A percentile compares a stretch with the other conserved stretches of the same genome.
phyloP scores from a whole-genome alignment of 2,797 vertebrate species.

The Spheniscus humboldti region DNA sequence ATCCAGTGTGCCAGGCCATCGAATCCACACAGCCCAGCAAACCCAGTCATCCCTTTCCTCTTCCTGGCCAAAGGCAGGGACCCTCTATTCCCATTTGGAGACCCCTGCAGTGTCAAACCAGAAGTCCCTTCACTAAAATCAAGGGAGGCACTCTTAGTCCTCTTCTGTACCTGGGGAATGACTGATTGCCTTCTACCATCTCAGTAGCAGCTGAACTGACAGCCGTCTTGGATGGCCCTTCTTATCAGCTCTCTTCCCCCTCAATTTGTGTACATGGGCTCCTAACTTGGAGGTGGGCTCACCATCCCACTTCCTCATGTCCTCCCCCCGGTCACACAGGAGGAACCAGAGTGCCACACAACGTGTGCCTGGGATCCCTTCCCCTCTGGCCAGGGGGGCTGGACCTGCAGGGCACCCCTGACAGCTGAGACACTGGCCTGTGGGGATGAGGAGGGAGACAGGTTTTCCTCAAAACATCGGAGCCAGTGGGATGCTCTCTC shows the following conservation, averaged over 20 bases:
- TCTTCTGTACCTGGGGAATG: background rate
- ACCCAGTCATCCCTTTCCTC: background rate
- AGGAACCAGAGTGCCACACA: background rate
- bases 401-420: background rate
- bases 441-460: rapidly evolving
- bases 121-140: background rate
- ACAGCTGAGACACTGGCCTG: background rate
- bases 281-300: background rate
- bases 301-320: background rate
- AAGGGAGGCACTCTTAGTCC: background rate
- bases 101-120: background rate
- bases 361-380: background rate
- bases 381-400: background rate
- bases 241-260: background rate
- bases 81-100: background rate
- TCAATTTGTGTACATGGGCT: background rate
- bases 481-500: background rate
- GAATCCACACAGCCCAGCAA: background rate
- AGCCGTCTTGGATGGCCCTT: background rate
- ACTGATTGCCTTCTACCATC: background rate
- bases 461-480: background rate
- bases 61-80: background rate
- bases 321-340: background rate
- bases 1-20: background rate
- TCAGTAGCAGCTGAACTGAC: background rate